phyloP scores from a whole-genome alignment of 2,113 vertebrate genomes.

The Oceanodroma tethys region DNA sequence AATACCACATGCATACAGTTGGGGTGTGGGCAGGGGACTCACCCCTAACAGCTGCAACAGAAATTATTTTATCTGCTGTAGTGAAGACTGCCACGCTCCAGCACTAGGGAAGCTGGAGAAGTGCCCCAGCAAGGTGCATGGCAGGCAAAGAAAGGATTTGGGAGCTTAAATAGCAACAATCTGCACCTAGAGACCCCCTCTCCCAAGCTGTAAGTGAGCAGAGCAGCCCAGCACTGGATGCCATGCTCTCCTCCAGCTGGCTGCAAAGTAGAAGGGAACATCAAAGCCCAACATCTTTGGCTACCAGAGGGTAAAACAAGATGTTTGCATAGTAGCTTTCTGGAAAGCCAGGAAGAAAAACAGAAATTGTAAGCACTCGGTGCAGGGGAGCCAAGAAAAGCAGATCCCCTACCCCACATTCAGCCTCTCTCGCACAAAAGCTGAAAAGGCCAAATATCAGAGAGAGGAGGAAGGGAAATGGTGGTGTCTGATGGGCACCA shows the following conservation, averaged over 20 bases:
- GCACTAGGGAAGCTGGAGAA: neutral
- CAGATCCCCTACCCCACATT: neutral
- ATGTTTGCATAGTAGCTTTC: neutral
- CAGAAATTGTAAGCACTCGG: neutral
- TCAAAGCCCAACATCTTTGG: neutral
- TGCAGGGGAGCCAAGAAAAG: neutral
- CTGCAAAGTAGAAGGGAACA: neutral
- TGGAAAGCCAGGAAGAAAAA: neutral
- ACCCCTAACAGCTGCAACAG: neutral
- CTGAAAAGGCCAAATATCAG: neutral
- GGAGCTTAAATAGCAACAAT: neutral
- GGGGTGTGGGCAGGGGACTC: neutral
- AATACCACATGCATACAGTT: neutral
- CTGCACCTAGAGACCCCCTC: neutral
- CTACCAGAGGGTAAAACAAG: neutral
- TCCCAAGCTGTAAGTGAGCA: neutral
- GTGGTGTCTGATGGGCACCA: neutral
- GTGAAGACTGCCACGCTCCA: neutral
- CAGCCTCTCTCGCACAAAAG: neutral
- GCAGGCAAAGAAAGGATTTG: neutral
- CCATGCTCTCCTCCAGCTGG: neutral
- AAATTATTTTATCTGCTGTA: neutral
- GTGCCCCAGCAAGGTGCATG: neutral
- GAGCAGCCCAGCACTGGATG: neutral
- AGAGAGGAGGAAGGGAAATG: neutral